These are phyloP conservation scores for Papilio elwesi DNA, from an alignment of 2,888 invertebrate species.

Conservation along the genomic window DNA sequence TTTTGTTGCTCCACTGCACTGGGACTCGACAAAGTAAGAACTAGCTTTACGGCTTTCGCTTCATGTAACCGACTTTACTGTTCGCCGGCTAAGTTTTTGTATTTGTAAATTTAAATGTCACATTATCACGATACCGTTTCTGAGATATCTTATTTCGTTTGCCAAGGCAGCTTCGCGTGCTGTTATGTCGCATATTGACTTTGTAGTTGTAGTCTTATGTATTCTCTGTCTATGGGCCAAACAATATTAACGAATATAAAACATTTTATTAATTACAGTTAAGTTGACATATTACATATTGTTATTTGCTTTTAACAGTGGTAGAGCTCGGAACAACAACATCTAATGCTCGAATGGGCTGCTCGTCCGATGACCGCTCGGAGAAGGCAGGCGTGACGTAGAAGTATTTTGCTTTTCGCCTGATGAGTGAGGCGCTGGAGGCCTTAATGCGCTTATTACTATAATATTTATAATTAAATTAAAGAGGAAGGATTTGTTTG, in stretches of 20 bases:
- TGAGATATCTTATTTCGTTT: slow-evolving; percentile 20
- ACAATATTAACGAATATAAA: not conserved
- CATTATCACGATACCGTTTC: slow-evolving; percentile 36
- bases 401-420: too few relatives aligned
- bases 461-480: too few relatives aligned
- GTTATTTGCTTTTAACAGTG: too few relatives aligned
- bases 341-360: too few relatives aligned
- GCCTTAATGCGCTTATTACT: too few relatives aligned
- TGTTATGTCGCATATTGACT: not conserved
- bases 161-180: slow-evolving; percentile 9
- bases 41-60: slow-evolving; percentile 38
- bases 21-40: slow-evolving; percentile 40
- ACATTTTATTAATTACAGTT: not conserved
- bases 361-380: too few relatives aligned
- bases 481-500: too few relatives aligned
- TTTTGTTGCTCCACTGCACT: slow-evolving; percentile 38
- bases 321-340: too few relatives aligned
- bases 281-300: too few relatives aligned
- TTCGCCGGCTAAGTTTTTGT: slow-evolving; percentile 36
- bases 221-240: not conserved
- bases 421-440: too few relatives aligned
- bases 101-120: slow-evolving; percentile 38
- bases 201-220: not conserved
- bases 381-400: too few relatives aligned
- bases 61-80: slow-evolving; percentile 37